Evolutionary conservation across 2,888 invertebrate genomes (phyloP), one percentile per base, ranked within the genome.

Genomic region (Pachymerium ferrugineum): DNA sequence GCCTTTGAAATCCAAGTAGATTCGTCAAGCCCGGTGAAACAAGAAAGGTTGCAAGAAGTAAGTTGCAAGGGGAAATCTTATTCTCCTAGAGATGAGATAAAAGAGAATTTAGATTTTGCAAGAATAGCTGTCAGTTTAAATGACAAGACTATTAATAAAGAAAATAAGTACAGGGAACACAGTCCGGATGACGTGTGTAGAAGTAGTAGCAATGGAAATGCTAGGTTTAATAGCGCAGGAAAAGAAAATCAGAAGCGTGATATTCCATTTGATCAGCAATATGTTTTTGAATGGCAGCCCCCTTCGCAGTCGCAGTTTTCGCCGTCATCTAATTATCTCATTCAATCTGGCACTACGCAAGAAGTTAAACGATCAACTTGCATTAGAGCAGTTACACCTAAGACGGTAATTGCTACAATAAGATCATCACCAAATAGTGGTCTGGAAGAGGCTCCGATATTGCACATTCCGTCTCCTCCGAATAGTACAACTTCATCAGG

Each of bases 261-360:
- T 16, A 8, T 19, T 14, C 5, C 71, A 1, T 2, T 33, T n/a
- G 16, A 16, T 22, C 71, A 33, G 19, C 38, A 71, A 19, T 71
- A 22, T 38, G 71, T 71, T 16, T 71, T 71, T 25, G 71, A 71
- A 12, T 71, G 71, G 71, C 16, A 22, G n/a, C 35, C 71, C 2
- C 71, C 71, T 8, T 54, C 54, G 54, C 71, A 22, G 71, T 71
- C 71, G 3, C 71, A 71, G 71, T 71, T 35, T 25, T 71, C 71
- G 28, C 33, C 71, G 4, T 22, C 71, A 12, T 38, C 71, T 19
- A 38, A 35, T 25, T 71, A 25, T 22, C 35, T 71, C 1, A 71
- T 71, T n/a, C 71, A 71, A 14, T 22, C 16, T 19, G 10, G 14
- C n/a, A 3, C 25, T 8, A 25, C 54, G 12, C n/a, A n/a, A n/a